Evolutionary conservation across 2,113 vertebrate genomes (phyloP).

Genomic region (Apistogramma diplotaenia): DNA sequence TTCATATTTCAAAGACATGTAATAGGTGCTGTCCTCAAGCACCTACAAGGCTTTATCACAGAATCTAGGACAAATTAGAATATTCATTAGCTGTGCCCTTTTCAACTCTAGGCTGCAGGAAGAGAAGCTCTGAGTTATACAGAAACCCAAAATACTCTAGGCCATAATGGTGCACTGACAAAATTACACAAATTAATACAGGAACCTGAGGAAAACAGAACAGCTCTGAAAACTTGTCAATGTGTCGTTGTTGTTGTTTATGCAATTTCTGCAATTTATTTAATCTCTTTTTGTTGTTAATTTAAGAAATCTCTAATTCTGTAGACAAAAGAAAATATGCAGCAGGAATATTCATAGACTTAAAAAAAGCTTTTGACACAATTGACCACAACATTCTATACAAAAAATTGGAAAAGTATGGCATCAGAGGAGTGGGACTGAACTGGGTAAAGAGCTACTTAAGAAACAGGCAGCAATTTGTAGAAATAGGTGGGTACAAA

Average conservation of each 20-base stretch:
- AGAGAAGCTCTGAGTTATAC: not conserved
- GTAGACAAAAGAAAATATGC: too few species aligned
- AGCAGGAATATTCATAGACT: too few species aligned
- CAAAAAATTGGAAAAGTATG: too few species aligned
- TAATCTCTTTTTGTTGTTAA: not conserved
- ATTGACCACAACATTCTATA: too few species aligned
- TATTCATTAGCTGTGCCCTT: slow-evolving; percentile 52
- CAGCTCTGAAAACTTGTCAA: not conserved
- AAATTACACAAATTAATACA: not conserved
- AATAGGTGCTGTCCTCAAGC: slow-evolving; percentile 6
- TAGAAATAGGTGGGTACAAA: too few species aligned
- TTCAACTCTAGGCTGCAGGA: slow-evolving; percentile 30
- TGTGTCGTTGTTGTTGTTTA: not conserved
- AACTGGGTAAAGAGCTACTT: too few species aligned
- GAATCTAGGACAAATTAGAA: slow-evolving; percentile 58
- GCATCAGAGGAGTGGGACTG: too few species aligned
- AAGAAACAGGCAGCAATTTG: too few species aligned
- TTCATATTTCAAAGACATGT: slow-evolving; percentile 41
- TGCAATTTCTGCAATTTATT: not conserved
- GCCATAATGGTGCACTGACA: not conserved
- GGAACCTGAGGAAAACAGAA: not conserved
- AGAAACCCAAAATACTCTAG: not conserved
- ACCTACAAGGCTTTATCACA: slow-evolving; percentile 4
- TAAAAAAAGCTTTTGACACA: too few species aligned
- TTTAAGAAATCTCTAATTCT: too few species aligned